Evolutionary conservation across 2,888 invertebrate species (phyloP).

Genomic region (Tenodera sinensis): DNA sequence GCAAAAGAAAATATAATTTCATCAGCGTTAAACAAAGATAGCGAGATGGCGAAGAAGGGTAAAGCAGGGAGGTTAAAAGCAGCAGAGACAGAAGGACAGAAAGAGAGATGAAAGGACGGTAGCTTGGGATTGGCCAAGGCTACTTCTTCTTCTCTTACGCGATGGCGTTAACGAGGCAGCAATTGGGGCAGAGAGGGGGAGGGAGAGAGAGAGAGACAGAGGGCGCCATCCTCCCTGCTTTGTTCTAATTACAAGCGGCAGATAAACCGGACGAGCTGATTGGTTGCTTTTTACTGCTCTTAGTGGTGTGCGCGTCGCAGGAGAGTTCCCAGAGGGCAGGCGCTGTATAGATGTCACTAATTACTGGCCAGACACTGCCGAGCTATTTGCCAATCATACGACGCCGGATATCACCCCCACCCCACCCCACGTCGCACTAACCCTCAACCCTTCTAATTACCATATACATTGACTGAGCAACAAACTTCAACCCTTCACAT

Average conservation of each 20-base stretch:
- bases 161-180: slow-evolving; percentile 12
- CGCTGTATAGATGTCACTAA: slow-evolving; percentile 5
- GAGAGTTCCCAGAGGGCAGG: slow-evolving; percentile 1
- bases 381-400: slow-evolving; percentile 2
- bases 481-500: too few species aligned
- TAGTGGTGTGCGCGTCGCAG: not conserved
- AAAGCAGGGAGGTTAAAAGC: slow-evolving; percentile 4
- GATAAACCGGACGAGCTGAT: slow-evolving; percentile 16
- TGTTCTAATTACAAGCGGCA: slow-evolving; percentile 12
- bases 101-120: not conserved
- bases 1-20: slow-evolving; percentile 15
- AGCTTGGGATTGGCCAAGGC: slow-evolving; percentile 2
- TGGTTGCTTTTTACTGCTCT: slow-evolving; percentile 16
- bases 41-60: slow-evolving; percentile 6
- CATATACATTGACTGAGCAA: too few species aligned
- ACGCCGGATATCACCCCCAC: not conserved
- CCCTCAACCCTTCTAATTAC: not conserved
- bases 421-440: not conserved
- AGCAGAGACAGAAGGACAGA: slow-evolving; percentile 6
- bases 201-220: not conserved
- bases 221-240: slow-evolving; percentile 9
- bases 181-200: not conserved
- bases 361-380: slow-evolving; percentile 5
- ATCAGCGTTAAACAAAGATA: slow-evolving; percentile 24
- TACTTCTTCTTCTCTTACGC: slow-evolving; percentile 15